Evolutionary conservation across 2,113 vertebrate species (phyloP).

Genomic region (Meles meles): DNA sequence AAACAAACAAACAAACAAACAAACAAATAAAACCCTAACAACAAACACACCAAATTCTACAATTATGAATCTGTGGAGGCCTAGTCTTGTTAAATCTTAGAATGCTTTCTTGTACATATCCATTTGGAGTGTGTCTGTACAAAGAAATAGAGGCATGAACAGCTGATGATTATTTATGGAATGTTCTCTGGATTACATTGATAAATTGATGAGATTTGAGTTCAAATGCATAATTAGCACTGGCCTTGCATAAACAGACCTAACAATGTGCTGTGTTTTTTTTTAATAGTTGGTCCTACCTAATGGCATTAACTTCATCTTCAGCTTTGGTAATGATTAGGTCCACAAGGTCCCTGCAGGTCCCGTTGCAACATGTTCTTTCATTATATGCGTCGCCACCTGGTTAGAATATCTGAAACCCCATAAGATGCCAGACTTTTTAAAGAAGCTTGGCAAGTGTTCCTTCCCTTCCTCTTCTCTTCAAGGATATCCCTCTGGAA

Average conservation of each 20-base stretch:
- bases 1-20: no score
- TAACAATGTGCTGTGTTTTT: background rate
- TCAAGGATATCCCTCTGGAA: background rate
- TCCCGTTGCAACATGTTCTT: background rate
- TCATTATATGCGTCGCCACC: background rate
- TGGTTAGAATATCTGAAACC: constrained; percentile 15
- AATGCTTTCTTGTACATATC: background rate
- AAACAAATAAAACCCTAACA: no score
- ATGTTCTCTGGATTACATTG: background rate
- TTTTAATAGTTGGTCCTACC: background rate
- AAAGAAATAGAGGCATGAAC: background rate
- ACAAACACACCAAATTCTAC: background rate
- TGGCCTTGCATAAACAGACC: background rate
- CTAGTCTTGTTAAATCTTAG: background rate
- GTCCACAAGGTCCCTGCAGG: background rate
- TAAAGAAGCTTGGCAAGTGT: background rate
- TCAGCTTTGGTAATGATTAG: background rate
- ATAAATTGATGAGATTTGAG: background rate
- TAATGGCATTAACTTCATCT: background rate
- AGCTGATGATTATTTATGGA: background rate
- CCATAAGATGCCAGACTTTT: background rate
- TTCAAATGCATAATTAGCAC: background rate
- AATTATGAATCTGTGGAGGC: background rate
- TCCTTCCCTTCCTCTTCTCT: background rate
- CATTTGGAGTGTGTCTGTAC: background rate